phyloP scores from a whole-genome alignment of 2,888 invertebrate genomes.

The Dioctria linearis region DNA sequence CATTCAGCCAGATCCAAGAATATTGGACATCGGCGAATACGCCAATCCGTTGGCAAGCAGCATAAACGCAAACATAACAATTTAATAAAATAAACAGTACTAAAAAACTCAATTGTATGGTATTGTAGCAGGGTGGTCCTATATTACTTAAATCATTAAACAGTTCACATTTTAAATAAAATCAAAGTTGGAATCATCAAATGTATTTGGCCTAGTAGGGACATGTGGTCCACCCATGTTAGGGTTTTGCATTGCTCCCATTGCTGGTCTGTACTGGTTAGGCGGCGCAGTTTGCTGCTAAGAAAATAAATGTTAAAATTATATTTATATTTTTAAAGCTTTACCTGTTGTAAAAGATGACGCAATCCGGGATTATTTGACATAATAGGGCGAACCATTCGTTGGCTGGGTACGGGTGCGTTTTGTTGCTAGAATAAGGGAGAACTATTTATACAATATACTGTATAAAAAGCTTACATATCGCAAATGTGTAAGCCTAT shows the following conservation, averaged over 20 bases:
- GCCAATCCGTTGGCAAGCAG: no score
- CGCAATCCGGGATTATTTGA: slow-evolving; percentile 85
- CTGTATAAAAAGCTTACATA: no score
- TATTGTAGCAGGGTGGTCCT: no score
- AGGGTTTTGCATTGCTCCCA: slow-evolving; percentile 62
- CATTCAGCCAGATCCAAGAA: no score
- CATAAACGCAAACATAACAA: no score
- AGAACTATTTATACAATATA: neutral
- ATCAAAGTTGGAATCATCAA: slow-evolving; percentile 68
- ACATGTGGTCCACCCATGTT: slow-evolving; percentile 63
- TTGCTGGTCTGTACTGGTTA: slow-evolving; percentile 69
- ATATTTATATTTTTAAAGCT: neutral
- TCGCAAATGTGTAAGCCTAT: no score
- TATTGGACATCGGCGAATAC: no score
- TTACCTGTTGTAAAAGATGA: slow-evolving; percentile 81
- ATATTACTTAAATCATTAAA: no score
- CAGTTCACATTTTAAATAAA: slow-evolving; percentile 64
- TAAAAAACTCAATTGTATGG: no score
- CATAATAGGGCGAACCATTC: slow-evolving; percentile 82
- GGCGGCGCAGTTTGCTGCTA: slow-evolving; percentile 67
- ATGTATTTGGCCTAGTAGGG: slow-evolving; percentile 60
- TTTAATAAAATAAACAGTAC: no score
- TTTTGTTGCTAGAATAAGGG: slow-evolving; percentile 42
- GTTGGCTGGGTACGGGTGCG: slow-evolving; percentile 72
- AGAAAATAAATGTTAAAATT: neutral